Base-by-base conservation (phyloP, 1,140 invertebrate genomes). In the Temnothorax longispinosus region DNA sequence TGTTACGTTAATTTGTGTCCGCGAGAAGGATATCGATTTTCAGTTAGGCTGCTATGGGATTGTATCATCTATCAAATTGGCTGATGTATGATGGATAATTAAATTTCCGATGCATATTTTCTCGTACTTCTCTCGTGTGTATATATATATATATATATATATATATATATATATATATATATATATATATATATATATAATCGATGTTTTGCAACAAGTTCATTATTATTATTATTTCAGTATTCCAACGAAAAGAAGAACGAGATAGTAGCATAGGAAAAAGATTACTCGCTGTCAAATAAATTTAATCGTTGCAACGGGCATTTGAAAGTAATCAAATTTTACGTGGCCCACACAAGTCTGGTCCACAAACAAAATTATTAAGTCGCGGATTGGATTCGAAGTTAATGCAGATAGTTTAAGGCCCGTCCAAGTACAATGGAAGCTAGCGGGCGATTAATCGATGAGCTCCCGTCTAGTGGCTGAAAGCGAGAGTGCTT, bases 401-500 rank as follows among this genome's bases (percentile, higher is more conserved):
- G 87, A 81, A 62, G 77, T 77, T 85, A 76, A 84, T 80, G 69
- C 44, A n/a, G 69, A 44, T 54, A 71, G 72, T 77, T 84, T 58
- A 77, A 85, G 71, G 60, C 72, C 15, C 41, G 75, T 87, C 44
- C 81, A 65, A 35, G 78, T 75, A 75, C 54, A 76, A 72, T 85
- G 44, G 50, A 38, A 82, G 41, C 78, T 72, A 62, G 35, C 65
- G 60, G 78, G 67, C 88, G 86, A 90, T 87, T 90, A 90, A 90
- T 90, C 89, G 89, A 90, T 90, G 77, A 90, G 54, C 44, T 75
- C 32, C 72, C 52, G 76, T 89, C 88, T 86, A 80, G 60, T 58
- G 38, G 80, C 21, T 60, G 88, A 89, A 89, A 89, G 88, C 76
- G 88, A 89, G 88, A 89, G 88, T 89, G 69, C 88, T 75, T 58